Conservation (phyloP, 2,888 invertebrate species). For the Rhagonycha lutea region DNA sequence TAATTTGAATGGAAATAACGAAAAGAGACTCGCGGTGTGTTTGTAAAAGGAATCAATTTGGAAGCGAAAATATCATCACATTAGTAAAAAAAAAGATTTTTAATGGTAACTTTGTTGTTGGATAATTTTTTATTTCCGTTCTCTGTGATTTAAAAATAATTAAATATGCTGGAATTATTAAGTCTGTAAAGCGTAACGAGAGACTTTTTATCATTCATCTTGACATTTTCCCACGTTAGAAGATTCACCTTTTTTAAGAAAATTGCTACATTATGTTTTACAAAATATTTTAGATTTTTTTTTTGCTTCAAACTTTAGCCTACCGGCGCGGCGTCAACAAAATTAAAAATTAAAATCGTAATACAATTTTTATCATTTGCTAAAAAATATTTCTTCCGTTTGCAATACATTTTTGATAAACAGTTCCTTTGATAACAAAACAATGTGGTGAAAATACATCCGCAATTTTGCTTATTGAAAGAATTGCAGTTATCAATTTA, state of each 20-base stretch:
- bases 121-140: background rate
- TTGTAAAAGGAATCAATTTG: background rate
- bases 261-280: background rate
- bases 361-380: background rate
- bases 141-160: background rate
- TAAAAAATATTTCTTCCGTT: background rate
- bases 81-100: background rate
- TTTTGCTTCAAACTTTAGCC: background rate
- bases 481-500: background rate
- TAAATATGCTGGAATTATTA: constrained; percentile 7
- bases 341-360: background rate
- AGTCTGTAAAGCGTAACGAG: constrained; percentile 8
- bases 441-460: constrained; percentile 21
- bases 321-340: background rate
- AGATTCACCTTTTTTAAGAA: background rate
- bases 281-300: background rate
- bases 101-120: background rate
- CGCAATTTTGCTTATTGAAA: background rate
- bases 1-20: background rate
- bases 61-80: background rate
- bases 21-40: background rate
- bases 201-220: background rate
- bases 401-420: constrained; percentile 14
- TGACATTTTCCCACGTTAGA: background rate
- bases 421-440: constrained; percentile 20